These are phyloP conservation scores for Procavia capensis DNA, from an alignment of 2,113 vertebrate genomes.

Conservation along the genomic window DNA sequence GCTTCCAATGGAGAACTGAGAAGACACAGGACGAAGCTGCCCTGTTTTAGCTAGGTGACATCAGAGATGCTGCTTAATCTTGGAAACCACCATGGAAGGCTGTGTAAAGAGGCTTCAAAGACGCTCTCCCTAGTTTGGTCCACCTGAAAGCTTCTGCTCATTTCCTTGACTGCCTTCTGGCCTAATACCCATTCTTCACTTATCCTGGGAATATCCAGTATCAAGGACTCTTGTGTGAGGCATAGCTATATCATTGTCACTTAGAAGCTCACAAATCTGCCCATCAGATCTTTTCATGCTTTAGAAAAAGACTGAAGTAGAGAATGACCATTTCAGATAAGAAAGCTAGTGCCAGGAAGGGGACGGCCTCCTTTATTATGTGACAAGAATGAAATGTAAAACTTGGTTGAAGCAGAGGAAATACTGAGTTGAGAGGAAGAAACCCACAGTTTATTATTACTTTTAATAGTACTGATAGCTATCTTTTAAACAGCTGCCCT, in stretches of 20 bases:
- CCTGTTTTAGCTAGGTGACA: not conserved
- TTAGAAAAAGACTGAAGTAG: not conserved
- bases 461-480: not conserved
- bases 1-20: too few relatives aligned
- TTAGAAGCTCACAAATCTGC: not conserved
- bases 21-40: rapidly evolving
- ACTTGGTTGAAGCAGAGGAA: not conserved
- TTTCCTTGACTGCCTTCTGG: not conserved
- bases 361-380: not conserved
- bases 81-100: not conserved
- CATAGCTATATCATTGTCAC: not conserved
- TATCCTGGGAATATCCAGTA: not conserved
- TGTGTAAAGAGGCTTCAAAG: not conserved
- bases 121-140: not conserved
- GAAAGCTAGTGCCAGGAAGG: not conserved
- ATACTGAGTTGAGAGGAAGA: not conserved
- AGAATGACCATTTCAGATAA: not conserved
- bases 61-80: not conserved
- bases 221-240: not conserved
- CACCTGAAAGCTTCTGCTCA: too few relatives aligned
- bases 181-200: not conserved
- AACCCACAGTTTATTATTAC: not conserved
- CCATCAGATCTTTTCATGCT: not conserved
- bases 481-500: not conserved
- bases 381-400: not conserved